Percentiles rank a stretch among this genome's conserved stretches.
Conservation (phyloP, 1,140 invertebrate species). For the Pinna nobilis region DNA sequence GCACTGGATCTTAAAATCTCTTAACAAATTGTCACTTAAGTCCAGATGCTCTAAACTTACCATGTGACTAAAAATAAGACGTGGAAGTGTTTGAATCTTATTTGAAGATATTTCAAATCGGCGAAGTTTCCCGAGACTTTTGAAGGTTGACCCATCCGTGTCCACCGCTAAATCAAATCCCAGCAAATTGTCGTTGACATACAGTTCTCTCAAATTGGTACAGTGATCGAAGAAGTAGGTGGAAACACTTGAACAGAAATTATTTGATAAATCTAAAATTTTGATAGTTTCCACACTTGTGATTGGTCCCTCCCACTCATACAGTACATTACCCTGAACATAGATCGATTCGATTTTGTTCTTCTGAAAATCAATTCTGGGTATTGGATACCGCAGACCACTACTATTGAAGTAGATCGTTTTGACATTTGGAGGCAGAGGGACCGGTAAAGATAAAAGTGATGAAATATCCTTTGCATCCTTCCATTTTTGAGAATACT, state of each 20-base stretch:
- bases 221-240: constrained; percentile 6
- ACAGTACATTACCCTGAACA: constrained; percentile 16
- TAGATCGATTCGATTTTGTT: constrained; percentile 24
- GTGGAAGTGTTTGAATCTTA: constrained; percentile 5
- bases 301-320: constrained; percentile 27
- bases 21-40: constrained; percentile 5
- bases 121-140: neutral
- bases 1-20: neutral
- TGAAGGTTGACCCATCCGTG: constrained; percentile 21
- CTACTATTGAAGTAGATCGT: neutral
- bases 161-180: constrained; percentile 17
- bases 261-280: constrained; percentile 27
- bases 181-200: constrained; percentile 21
- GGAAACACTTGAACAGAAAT: constrained; percentile 23
- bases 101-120: constrained; percentile 20
- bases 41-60: neutral
- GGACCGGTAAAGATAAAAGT: neutral
- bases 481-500: neutral
- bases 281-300: neutral
- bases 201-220: neutral
- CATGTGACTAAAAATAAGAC: neutral
- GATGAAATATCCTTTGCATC: too few relatives aligned
- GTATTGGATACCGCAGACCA: neutral
- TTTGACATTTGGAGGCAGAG: constrained; percentile 2
- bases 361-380: neutral